These are phyloP conservation scores for Butorides virescens DNA, from an alignment of 2,113 vertebrate species.

Conservation along the genomic window DNA sequence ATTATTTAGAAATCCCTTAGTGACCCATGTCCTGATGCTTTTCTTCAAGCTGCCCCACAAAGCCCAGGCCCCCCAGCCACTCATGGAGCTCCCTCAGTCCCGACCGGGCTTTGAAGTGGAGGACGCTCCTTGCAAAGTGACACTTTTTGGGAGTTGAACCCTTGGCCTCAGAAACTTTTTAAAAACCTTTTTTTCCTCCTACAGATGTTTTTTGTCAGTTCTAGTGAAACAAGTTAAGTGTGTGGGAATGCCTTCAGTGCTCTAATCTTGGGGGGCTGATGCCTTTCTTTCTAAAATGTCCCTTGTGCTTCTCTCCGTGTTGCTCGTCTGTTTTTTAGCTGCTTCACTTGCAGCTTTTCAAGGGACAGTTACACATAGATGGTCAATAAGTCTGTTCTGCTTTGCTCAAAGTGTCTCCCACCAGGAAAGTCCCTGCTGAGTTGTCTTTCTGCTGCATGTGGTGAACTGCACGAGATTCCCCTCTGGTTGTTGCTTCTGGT, in stretches of 20 bases:
- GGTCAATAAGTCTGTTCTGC: neutral
- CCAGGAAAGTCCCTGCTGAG: conserved; percentile 6
- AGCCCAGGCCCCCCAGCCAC: too few species aligned
- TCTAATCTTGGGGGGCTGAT: too few species aligned
- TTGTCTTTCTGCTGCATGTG: neutral
- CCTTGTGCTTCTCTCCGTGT: neutral
- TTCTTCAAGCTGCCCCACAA: neutral
- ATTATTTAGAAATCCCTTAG: neutral
- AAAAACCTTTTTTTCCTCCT: neutral
- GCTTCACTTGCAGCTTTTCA: neutral
- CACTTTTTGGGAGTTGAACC: neutral
- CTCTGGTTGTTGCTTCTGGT: neutral
- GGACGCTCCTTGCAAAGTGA: neutral
- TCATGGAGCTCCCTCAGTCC: neutral
- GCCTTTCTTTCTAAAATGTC: neutral
- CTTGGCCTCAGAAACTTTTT: neutral
- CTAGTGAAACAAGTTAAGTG: neutral
- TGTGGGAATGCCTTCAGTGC: neutral
- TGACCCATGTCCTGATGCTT: neutral
- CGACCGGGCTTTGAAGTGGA: neutral
- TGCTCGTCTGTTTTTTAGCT: neutral
- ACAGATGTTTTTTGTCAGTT: neutral
- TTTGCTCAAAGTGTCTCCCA: neutral
- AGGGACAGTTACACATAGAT: neutral
- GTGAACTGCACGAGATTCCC: neutral